Base-by-base conservation (phyloP, 2,797 vertebrate genomes). In the Ibycter americanus region DNA sequence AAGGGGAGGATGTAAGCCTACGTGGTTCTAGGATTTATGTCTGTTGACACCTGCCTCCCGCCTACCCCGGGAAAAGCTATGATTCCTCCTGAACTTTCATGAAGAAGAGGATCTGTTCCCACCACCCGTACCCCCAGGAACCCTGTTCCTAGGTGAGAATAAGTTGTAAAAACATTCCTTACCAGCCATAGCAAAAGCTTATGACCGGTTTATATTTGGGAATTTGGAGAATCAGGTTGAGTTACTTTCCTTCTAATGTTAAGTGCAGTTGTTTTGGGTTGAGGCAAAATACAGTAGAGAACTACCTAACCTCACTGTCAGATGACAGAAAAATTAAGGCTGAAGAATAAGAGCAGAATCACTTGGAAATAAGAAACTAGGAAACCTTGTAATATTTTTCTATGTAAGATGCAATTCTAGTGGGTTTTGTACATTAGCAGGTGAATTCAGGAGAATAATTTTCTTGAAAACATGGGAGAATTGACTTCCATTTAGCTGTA, bases 171-270 rank as follows among this genome's bases (percentile, higher is more conserved):
- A 49, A 21, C 13, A 7, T 26, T 20, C 13, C 17, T 55, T 16
- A 8, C 8, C 9, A 38, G 32, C 21, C 4, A 0, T 0, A 11
- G 78, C 34, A n/a, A 21, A 40, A 72, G 54, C 71, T 20, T 4
- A 1, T 4, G 25, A 4, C 14, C 6, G 1, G 2, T 42, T 38
- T 13, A 0, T 3, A 0, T 8, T 46, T 55, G 76, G 61, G 71
- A 27, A 34, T 2, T 18, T 13, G 29, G 9, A 26, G 81, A 1
- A 8, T 14, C 6, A 2, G 26, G 7, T 29, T 54, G 72, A 1
- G 2, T 31, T 20, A 2, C 40, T 44, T 11, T 11, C 21, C 14
- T 32, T 17, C 2, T 9, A 0, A 3, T 0, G 3, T n/a, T 21
- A 22, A n/a, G 26, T 40, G 51, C 51, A 4, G 58, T 52, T 66